phyloP scores from a whole-genome alignment of 1,140 invertebrate species.

The Leptinotarsa texana region DNA sequence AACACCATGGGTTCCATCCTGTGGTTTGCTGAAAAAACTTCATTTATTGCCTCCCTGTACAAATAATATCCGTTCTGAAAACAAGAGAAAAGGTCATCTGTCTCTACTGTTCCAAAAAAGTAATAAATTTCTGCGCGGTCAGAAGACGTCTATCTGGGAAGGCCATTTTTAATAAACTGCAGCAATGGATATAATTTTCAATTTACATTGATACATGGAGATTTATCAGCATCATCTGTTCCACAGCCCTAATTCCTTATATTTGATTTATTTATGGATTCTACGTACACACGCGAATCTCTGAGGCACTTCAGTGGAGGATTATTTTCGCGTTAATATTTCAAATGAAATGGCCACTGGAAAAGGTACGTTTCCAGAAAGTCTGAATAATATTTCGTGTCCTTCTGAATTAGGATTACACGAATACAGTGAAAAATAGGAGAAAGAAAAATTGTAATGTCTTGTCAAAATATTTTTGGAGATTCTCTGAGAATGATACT shows the following conservation, averaged over 20 bases:
- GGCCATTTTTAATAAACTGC: neutral
- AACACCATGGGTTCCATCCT: no score
- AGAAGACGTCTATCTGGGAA: neutral
- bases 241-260: neutral
- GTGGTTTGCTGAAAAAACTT: no score
- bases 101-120: no score
- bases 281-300: neutral
- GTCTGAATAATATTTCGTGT: neutral
- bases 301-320: neutral
- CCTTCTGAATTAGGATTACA: neutral
- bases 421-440: neutral
- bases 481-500: neutral
- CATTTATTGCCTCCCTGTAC: no score
- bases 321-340: neutral
- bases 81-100: no score
- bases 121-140: no score
- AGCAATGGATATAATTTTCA: neutral
- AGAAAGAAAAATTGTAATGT: neutral
- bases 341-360: constrained; percentile 5
- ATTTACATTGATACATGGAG: constrained; percentile 1
- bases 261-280: neutral
- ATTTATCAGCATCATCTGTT: constrained; percentile 8
- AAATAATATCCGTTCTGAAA: no score
- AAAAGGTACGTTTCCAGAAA: neutral
- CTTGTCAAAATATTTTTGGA: neutral